These are phyloP conservation scores for Drosophila macrospina DNA, from an alignment of 2,888 invertebrate species.

Conservation along the genomic window DNA sequence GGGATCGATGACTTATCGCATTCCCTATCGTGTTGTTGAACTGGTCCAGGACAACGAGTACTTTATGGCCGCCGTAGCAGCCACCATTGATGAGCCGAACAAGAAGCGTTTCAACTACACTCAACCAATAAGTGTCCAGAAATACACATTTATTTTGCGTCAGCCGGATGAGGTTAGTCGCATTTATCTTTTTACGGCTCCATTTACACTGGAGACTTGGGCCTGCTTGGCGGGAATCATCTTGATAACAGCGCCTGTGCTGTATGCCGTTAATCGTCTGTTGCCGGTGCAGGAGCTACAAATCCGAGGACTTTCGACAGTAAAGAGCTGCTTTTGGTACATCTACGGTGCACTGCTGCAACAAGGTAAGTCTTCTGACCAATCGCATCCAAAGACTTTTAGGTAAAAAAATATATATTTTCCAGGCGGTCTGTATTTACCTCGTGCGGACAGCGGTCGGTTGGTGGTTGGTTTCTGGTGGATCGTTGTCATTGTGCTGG, in stretches of 20 bases:
- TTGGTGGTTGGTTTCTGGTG: slow-evolving; percentile 96
- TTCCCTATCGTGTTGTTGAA: slow-evolving; percentile 79
- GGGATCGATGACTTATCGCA: slow-evolving; percentile 80
- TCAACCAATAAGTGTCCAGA: slow-evolving; percentile 90
- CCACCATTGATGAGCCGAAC: slow-evolving; percentile 83
- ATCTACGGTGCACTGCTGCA: slow-evolving; percentile 95
- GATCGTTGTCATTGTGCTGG: slow-evolving; percentile 94
- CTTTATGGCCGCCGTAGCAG: slow-evolving; percentile 84
- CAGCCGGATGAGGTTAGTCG: slow-evolving; percentile 93
- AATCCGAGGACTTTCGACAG: slow-evolving; percentile 85
- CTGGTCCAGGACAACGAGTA: slow-evolving; percentile 78
- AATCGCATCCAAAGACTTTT: neutral
- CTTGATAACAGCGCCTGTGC: slow-evolving; percentile 91
- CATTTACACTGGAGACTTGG: slow-evolving; percentile 94
- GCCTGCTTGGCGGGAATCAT: slow-evolving; percentile 91
- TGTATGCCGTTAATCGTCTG: slow-evolving; percentile 90
- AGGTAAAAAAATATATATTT: neutral
- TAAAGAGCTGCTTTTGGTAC: slow-evolving; percentile 87
- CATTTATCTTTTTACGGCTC: slow-evolving; percentile 93
- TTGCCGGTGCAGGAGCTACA: slow-evolving; percentile 87
- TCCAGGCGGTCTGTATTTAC: slow-evolving; percentile 94
- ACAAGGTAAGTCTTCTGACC: slow-evolving; percentile 88
- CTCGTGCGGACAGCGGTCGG: slow-evolving; percentile 93
- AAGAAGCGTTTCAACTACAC: slow-evolving; percentile 90
- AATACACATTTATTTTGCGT: slow-evolving; percentile 92